Evolutionary conservation across 2,888 invertebrate species (phyloP), one percentile per base, ranked within the genome.

Genomic region (Drosophila paramelanica): DNA sequence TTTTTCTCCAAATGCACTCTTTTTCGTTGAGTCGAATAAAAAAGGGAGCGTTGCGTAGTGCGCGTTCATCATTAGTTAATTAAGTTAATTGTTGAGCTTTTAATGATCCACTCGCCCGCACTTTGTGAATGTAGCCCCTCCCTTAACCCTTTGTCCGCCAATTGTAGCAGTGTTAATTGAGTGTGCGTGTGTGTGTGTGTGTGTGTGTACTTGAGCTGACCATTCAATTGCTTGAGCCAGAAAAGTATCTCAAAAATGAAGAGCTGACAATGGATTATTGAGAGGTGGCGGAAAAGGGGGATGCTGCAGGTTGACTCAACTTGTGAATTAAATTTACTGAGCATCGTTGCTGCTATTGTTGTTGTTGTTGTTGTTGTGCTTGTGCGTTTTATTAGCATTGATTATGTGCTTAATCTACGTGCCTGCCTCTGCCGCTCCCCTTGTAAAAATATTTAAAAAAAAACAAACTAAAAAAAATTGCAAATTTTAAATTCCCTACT

Each of bases 61-160:
- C 14, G 31, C 49, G 46, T 57, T 31, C 62, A 67, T 77, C 73
- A 70, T 73, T 67, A 60, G 59, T 74, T 89, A 85, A 89, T 89
- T 89, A 75, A 89, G 73, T 87, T 88, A 89, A 86, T 86, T 89
- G 79, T 79, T 70, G 77, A 71, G 70, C 78, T 81, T 72, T 76
- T 66, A 73, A 60, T 64, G 69, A 73, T 70, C 83, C 72, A 76
- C 42, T 78, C 64, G 62, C 81, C 88, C 88, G 79, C 88, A 87
- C 81, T 69, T 72, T 67, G 66, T 45, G 68, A 62, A 14, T 13
- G 43, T 43, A 50, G 2, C 3, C 46, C 31, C 13, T 0, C 43
- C 31, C 42, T 38, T 33, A 17, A 51, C 61, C 64, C 38, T 67
- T 57, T 33, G 11, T 5, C 41, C 2, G 5, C 38, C 47, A 47